Percentiles rank a stretch among this genome's conserved stretches.
Conservation (phyloP, 2,797 vertebrate species). For the Lutjanus argentimaculatus region DNA sequence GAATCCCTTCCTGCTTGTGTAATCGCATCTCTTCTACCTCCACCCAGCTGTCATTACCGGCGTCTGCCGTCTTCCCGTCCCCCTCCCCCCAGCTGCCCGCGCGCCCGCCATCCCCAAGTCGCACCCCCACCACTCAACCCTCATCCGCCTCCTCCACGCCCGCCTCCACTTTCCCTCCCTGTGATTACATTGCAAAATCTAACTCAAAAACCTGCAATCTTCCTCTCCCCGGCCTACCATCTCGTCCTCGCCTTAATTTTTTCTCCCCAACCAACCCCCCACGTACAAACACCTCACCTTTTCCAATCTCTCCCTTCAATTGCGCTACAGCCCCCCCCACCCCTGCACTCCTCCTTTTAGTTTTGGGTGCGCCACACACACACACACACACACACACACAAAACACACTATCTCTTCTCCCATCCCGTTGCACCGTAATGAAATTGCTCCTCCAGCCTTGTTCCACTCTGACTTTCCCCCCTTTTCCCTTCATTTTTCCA, state of each 20-base stretch:
- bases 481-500: slow-evolving; percentile 55
- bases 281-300: slow-evolving; percentile 20
- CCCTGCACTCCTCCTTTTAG: neutral
- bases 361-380: slow-evolving; percentile 34
- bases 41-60: slow-evolving; percentile 39
- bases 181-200: slow-evolving; percentile 68
- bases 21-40: slow-evolving; percentile 44
- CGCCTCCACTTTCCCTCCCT: slow-evolving; percentile 12
- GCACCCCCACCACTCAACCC: neutral
- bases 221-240: slow-evolving; percentile 26
- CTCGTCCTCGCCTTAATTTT: slow-evolving; percentile 21
- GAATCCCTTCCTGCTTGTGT: slow-evolving; percentile 44
- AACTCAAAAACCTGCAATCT: slow-evolving; percentile 49
- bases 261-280: slow-evolving; percentile 16
- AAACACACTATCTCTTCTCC: slow-evolving; percentile 44
- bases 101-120: neutral
- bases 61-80: neutral
- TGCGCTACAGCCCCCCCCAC: neutral
- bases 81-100: neutral
- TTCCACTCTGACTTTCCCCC: slow-evolving; percentile 38
- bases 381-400: slow-evolving; percentile 25
- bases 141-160: neutral
- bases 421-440: slow-evolving; percentile 51
- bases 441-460: slow-evolving; percentile 56
- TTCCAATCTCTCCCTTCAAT: slow-evolving; percentile 42